Percentiles rank a stretch among this genome's conserved stretches.
phyloP scores from a whole-genome alignment of 2,888 invertebrate genomes.

The Drosophila aldrichi region DNA sequence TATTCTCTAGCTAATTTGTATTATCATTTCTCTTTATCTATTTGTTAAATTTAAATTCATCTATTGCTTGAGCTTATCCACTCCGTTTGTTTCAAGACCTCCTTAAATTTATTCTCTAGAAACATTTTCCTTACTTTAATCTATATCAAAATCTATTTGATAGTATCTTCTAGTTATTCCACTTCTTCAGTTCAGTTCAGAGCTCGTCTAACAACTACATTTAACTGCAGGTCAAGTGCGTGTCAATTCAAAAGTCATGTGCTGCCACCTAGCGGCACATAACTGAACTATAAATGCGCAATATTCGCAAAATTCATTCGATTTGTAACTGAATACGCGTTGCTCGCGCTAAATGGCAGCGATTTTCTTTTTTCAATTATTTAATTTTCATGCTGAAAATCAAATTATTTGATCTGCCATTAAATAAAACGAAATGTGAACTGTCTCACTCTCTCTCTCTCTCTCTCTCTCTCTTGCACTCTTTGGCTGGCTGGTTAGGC shows the following conservation, averaged over 20 bases:
- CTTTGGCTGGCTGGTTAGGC: not conserved
- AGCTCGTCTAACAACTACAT: not conserved
- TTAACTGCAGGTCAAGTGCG: not conserved
- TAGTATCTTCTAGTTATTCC: not conserved
- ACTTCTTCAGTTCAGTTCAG: not conserved
- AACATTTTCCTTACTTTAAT: too few relatives aligned
- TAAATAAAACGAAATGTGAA: constrained; percentile 6
- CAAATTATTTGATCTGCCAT: not conserved
- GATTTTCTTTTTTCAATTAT: not conserved
- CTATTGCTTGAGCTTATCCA: not conserved
- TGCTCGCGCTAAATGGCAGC: not conserved
- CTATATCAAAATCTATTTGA: too few relatives aligned
- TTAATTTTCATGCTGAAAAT: not conserved
- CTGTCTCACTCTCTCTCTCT: not conserved
- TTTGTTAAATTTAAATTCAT: not conserved
- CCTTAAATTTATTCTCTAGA: not conserved
- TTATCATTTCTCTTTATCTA: not conserved
- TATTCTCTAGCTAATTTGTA: not conserved
- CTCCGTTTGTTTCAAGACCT: not conserved
- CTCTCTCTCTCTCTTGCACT: not conserved
- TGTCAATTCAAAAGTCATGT: not conserved
- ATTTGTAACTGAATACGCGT: not conserved
- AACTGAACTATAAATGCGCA: not conserved
- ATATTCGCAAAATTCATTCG: not conserved
- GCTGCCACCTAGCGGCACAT: not conserved